Conservation (phyloP, 2,888 invertebrate species). For the Dicyrtoma fusca region DNA sequence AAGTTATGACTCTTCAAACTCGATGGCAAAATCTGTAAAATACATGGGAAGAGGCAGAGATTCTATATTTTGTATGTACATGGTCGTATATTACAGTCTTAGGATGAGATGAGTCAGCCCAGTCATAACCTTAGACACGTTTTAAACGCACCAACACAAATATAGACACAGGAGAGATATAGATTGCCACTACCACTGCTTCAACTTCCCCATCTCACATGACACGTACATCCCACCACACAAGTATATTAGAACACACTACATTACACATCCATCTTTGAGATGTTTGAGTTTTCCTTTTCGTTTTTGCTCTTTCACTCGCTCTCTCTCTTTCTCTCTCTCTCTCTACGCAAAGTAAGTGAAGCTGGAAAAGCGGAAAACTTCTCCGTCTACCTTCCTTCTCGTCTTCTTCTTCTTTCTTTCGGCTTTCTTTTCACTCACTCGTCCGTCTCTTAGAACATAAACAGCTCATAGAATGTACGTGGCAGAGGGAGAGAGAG, state of each 20-base stretch:
- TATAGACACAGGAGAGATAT: not conserved
- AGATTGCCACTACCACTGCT: slow-evolving; percentile 6
- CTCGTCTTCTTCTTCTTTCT: not conserved
- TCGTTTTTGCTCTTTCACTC: not conserved
- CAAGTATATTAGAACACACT: slow-evolving; percentile 24
- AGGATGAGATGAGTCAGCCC: too few species aligned
- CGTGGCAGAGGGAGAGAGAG: not conserved
- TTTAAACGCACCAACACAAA: not conserved
- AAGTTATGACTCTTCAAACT: too few species aligned
- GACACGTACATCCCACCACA: too few species aligned
- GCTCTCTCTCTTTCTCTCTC: slow-evolving; percentile 6
- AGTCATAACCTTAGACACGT: not conserved
- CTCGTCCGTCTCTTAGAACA: slow-evolving; percentile 9
- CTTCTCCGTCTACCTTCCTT: slow-evolving; percentile 12
- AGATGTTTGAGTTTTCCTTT: not conserved
- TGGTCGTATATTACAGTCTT: too few species aligned
- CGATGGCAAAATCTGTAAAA: too few species aligned
- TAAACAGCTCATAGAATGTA: slow-evolving; percentile 9
- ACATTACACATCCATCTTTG: slow-evolving; percentile 14
- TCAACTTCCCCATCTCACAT: not conserved
- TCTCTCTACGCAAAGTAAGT: not conserved
- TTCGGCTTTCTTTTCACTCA: not conserved
- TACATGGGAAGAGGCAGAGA: too few species aligned
- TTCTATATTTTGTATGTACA: too few species aligned
- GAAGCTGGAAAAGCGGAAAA: not conserved